These are phyloP conservation scores for Rhodinocichla rosea DNA, from an alignment of 2,113 vertebrate genomes.

Conservation along the genomic window DNA sequence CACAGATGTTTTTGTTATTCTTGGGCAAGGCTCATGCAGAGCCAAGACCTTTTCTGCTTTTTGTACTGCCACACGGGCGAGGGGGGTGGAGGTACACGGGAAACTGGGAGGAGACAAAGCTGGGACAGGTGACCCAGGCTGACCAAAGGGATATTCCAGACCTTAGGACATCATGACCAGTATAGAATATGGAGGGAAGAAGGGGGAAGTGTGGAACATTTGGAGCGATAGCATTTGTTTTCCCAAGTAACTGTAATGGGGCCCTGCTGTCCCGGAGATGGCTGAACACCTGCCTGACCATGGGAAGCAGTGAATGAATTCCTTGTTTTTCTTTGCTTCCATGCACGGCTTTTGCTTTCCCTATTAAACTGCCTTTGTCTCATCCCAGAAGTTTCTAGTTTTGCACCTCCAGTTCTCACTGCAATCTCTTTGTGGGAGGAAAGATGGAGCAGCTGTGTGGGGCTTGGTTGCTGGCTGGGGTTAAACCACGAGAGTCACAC, in stretches of 20 bases:
- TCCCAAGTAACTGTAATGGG: accelerated
- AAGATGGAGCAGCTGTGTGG: accelerated
- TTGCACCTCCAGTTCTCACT: neutral
- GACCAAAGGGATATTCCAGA: neutral
- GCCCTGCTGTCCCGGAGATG: neutral
- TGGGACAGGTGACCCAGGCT: neutral
- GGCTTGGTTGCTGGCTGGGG: neutral
- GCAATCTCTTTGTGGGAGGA: neutral
- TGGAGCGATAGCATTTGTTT: accelerated
- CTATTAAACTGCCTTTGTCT: neutral
- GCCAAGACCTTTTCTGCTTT: neutral
- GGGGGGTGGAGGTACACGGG: too few relatives aligned
- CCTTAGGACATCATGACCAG: neutral
- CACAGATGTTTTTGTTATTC: neutral
- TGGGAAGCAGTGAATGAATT: neutral
- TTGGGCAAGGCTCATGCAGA: neutral
- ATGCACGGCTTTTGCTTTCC: neutral
- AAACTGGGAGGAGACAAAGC: neutral
- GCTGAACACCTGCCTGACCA: neutral
- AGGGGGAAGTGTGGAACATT: neutral
- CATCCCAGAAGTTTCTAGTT: neutral
- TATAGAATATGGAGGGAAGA: neutral
- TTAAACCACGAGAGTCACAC: neutral
- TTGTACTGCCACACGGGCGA: accelerated
- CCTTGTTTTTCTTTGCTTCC: neutral